Evolutionary conservation across 2,888 invertebrate species (phyloP), one percentile per base, ranked within the genome.

Genomic region (Theretra japonica): DNA sequence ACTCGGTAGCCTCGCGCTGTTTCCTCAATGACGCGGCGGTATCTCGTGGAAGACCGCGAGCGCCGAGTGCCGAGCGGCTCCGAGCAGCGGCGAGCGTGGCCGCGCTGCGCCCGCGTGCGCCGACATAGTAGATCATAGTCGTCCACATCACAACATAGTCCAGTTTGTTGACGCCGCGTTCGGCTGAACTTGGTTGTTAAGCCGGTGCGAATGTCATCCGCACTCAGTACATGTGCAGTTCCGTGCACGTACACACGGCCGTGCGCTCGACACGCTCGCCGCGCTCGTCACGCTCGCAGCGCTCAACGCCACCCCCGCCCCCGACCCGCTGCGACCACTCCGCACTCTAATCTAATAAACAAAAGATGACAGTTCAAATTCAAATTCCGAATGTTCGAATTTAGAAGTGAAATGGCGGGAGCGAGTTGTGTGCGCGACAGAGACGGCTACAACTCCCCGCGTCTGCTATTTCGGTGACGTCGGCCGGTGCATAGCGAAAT

Each of bases 181-280:
- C 87, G 87, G 83, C 84, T 93, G 92, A 92, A 93, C 93, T 93
- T 94, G 92, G 80, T 88, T 90, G 87, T 87, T 88, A 88, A 90
- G 91, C 88, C 89, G 87, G 83, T 85, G 92, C 85, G 93, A 93
- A 93, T 93, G 93, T 93, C 93, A 93, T 89, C 92, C 90, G 91
- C 90, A 79, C 89, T 90, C 93, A 93, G 92, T 93, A 87, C 87
- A 84, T 86, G 78, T 88, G 89, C 90, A 88, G 89, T 90, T 81
- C 87, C 85, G 87, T 87, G 86, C 86, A 84, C 85, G 92, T 85
- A 84, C 86, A 89, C 91, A 91, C 90, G 88, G 84, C 48, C 85
- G 92, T 85, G 84, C 86, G 90, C 91, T 90, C 90, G 88, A 41
- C 65, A 69, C 69, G 72, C 69, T 65, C 59, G 69, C 62, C 25